Conservation (phyloP, 1,140 invertebrate genomes). For the Lysiphlebus fabarum region DNA sequence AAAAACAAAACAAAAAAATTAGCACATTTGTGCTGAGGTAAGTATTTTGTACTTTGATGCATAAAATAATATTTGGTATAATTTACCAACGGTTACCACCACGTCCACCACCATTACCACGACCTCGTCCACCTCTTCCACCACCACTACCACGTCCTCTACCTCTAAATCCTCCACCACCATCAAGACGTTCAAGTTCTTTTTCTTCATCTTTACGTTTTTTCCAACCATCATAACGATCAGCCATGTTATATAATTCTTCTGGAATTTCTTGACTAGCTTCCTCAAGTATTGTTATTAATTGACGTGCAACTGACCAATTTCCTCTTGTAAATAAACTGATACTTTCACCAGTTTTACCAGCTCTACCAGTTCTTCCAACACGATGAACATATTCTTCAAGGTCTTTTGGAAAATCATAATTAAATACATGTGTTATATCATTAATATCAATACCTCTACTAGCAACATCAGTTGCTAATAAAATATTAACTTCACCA, state of each 20-base stretch:
- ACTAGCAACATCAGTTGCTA: conserved; percentile 93
- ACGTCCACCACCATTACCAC: conserved; percentile 18
- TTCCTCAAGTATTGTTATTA: conserved; percentile 81
- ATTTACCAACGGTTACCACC: conserved; percentile 20
- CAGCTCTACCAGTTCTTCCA: conserved; percentile 84
- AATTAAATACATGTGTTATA: conserved; percentile 83
- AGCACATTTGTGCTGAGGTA: no score
- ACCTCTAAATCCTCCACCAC: conserved; percentile 35
- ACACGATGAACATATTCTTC: conserved; percentile 90
- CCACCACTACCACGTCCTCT: conserved; percentile 26
- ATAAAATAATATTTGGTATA: no score
- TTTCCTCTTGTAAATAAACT: conserved; percentile 77
- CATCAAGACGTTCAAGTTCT: conserved; percentile 32
- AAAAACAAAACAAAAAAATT: no score
- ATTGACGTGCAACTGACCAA: conserved; percentile 72
- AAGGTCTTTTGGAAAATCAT: conserved; percentile 86
- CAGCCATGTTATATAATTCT: conserved; percentile 69
- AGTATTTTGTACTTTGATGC: no score
- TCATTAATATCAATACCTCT: conserved; percentile 90
- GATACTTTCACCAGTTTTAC: conserved; percentile 76
- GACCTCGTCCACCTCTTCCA: conserved; percentile 23
- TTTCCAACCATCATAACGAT: conserved; percentile 64
- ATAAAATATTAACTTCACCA: conserved; percentile 74
- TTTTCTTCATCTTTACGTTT: conserved; percentile 56
- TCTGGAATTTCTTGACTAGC: conserved; percentile 70